Percentiles rank a stretch among this genome's conserved stretches.
These are phyloP conservation scores for Formica aserva DNA, from an alignment of 2,888 invertebrate species.

Conservation along the genomic window DNA sequence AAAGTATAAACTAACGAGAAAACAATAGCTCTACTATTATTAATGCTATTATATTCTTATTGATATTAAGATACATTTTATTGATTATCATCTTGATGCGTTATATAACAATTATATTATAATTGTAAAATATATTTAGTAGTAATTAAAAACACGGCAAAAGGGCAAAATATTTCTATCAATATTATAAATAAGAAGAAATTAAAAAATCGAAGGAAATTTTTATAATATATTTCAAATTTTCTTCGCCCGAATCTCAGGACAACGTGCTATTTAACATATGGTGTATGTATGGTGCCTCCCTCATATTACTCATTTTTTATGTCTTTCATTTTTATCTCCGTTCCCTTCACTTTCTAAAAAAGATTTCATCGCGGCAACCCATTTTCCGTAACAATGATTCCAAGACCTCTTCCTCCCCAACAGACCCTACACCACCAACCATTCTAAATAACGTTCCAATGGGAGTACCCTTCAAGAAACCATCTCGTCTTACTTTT, in stretches of 20 bases:
- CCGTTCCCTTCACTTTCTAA: constrained; percentile 77
- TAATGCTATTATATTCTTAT: neutral
- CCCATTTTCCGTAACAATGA: constrained; percentile 77
- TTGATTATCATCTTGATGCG: neutral
- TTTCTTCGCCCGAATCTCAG: neutral
- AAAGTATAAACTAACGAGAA: neutral
- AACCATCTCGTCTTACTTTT: constrained; percentile 39
- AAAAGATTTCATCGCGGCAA: constrained; percentile 77
- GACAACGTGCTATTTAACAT: neutral
- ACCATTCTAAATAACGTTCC: neutral
- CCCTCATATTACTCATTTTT: constrained; percentile 73
- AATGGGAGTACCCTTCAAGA: constrained; percentile 8
- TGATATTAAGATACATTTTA: neutral
- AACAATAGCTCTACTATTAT: neutral
- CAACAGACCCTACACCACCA: neutral
- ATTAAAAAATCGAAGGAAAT: neutral
- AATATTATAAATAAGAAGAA: neutral
- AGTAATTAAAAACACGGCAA: neutral
- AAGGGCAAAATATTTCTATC: neutral
- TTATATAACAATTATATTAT: neutral
- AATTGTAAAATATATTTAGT: constrained; percentile 2
- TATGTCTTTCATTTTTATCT: constrained; percentile 75
- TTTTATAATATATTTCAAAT: constrained; percentile 3
- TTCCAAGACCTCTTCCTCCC: constrained; percentile 48
- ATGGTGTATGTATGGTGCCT: constrained; percentile 16